A percentile compares a stretch with the other conserved stretches of the same genome.
These are phyloP conservation scores for Myrmophylax atrothorax DNA, from an alignment of 2,113 vertebrate genomes.

Conservation along the genomic window DNA sequence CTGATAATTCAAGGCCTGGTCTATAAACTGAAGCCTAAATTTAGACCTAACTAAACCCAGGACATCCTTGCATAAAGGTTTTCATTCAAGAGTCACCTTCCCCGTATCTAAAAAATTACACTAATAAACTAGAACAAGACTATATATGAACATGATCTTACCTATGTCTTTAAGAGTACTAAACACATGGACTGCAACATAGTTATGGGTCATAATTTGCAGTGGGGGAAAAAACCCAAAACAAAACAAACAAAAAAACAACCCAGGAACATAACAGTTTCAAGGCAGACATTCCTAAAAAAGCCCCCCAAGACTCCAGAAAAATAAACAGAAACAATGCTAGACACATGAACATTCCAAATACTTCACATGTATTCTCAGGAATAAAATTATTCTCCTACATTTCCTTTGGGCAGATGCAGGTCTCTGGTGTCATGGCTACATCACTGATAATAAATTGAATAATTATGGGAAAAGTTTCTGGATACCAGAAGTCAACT, in stretches of 20 bases:
- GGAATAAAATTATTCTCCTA: not conserved
- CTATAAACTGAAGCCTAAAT: no score
- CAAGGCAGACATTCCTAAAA: not conserved
- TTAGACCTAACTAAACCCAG: no score
- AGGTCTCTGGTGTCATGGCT: not conserved
- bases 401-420: not conserved
- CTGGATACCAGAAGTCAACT: not conserved
- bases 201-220: not conserved
- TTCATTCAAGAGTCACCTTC: not conserved
- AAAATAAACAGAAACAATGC: not conserved
- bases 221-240: fast-evolving
- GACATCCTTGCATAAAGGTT: no score
- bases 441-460: not conserved
- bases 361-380: not conserved
- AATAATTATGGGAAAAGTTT: not conserved
- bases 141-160: not conserved
- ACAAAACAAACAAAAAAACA: not conserved
- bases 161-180: not conserved
- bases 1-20: no score
- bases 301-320: not conserved
- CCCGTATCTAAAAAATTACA: fast-evolving
- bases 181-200: fast-evolving
- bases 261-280: not conserved
- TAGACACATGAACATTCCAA: not conserved
- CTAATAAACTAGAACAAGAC: not conserved